A percentile compares a stretch with the other conserved stretches of the same genome.
Evolutionary conservation across 2,888 invertebrate species (phyloP).

Genomic region (Perizoma affinitatum): DNA sequence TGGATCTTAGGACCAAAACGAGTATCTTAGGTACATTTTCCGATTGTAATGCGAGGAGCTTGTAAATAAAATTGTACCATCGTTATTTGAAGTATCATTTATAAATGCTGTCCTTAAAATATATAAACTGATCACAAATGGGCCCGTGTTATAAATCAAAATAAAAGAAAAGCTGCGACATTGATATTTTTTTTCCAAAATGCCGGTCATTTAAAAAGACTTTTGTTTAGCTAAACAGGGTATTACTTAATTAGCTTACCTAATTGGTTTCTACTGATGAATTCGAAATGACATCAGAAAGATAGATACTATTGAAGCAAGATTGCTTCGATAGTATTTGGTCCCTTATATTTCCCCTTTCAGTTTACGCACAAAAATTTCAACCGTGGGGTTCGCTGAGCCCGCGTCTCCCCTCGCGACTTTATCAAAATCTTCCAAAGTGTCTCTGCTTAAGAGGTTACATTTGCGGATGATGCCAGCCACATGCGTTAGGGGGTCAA

Average conservation of each 20-base stretch:
- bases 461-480: constrained; percentile 33
- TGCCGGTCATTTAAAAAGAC: too few species aligned
- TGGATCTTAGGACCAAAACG: neutral
- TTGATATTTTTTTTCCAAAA: too few species aligned
- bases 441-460: neutral
- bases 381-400: neutral
- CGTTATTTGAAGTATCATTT: constrained; percentile 4
- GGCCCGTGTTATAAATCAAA: too few species aligned
- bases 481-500: constrained; percentile 26
- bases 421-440: neutral
- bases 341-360: constrained; percentile 2
- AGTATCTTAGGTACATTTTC: neutral
- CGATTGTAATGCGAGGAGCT: neutral
- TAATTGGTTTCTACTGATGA: too few species aligned
- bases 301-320: too few species aligned
- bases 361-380: constrained; percentile 10
- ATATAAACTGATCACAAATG: too few species aligned
- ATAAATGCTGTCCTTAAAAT: neutral
- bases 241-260: too few species aligned
- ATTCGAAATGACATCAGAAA: too few species aligned
- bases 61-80: constrained; percentile 20
- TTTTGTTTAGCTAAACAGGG: too few species aligned
- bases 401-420: neutral
- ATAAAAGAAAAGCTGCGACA: too few species aligned
- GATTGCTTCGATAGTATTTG: too few species aligned